Base-by-base conservation (phyloP, 2,797 vertebrate species). In the Ispidina picta region DNA sequence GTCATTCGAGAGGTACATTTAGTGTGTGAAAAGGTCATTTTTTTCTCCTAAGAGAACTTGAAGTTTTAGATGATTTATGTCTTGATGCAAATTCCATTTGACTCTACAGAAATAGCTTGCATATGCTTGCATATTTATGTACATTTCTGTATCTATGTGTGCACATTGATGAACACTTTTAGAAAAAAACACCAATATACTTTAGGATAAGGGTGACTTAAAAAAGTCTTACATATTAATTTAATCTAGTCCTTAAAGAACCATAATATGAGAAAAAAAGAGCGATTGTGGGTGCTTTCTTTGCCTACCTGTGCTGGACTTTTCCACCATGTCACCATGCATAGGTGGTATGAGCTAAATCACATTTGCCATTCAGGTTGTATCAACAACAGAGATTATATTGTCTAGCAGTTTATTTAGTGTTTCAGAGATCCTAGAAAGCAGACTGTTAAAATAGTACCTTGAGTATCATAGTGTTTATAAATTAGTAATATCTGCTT, bases 21-120 rank as follows among this genome's bases (percentile, higher is more conserved):
- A 84, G 89, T 76, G 96, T 86, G 31, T 84, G 65, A 89, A 93
- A 97, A 95, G 91, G 83, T 95, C 46, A 89, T 72, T 90, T 94
- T 70, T 94, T 71, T 85, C 10, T 41, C 31, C 51, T 68, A 75
- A 85, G 72, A 69, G 79, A 91, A 74, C 28, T 80, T 60, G 48
- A 26, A 70, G 90, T 58, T 95, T 94, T 79, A 68, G 33, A 22
- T 87, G 29, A 77, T 58, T 81, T 93, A 41, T 84, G 54, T 46
- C 81, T 95, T 89, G 70, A 80, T 89, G 55, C 37, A 85, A 84
- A 94, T 78, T 85, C n/a, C n/a, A 28, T 39, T 65, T 86, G 52
- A 80, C 28, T 90, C 26, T 44, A 54, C 56, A 86, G 75, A 86
- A 95, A 83, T 55, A 65, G 7, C 59, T 88, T 65, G 17, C 44